These are phyloP conservation scores for Saccostrea cuccullata DNA, from an alignment of 1,140 invertebrate species.

Conservation along the genomic window DNA sequence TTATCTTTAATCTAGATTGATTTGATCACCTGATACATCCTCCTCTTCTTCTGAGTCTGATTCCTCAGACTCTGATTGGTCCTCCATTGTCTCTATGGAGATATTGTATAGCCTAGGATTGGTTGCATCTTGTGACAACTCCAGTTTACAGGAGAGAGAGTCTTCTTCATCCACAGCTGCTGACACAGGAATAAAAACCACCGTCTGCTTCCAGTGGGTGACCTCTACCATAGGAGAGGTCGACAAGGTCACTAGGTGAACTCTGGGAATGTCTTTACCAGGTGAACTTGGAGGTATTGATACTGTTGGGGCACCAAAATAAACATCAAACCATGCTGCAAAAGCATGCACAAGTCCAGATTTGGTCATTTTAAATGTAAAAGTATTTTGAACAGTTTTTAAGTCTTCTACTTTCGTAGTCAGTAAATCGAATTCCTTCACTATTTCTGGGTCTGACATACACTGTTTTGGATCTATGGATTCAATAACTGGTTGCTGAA, in stretches of 20 bases:
- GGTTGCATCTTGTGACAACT: slow-evolving; percentile 60
- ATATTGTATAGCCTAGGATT: slow-evolving; percentile 74
- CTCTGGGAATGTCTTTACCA: background rate
- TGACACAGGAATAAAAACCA: slow-evolving; percentile 90
- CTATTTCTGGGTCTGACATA: slow-evolving; percentile 60
- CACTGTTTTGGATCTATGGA: slow-evolving; percentile 59
- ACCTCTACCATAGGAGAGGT: slow-evolving; percentile 80
- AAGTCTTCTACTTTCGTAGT: slow-evolving; percentile 67
- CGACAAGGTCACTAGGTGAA: slow-evolving; percentile 57
- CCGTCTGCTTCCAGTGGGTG: slow-evolving; percentile 99
- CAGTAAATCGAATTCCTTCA: slow-evolving; percentile 71
- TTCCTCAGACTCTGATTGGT: slow-evolving; percentile 56
- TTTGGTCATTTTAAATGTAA: slow-evolving; percentile 63
- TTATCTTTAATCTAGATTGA: no score
- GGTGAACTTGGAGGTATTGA: background rate
- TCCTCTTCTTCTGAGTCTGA: slow-evolving; percentile 60
- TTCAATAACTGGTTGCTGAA: slow-evolving; percentile 69
- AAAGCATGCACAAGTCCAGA: slow-evolving; percentile 70
- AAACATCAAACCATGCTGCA: slow-evolving; percentile 75
- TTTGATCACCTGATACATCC: slow-evolving; percentile 51
- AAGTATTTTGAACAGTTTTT: slow-evolving; percentile 58
- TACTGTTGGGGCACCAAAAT: slow-evolving; percentile 54
- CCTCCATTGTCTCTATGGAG: slow-evolving; percentile 63
- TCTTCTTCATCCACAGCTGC: slow-evolving; percentile 60
- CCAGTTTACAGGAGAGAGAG: slow-evolving; percentile 57